phyloP scores from a whole-genome alignment of 2,797 vertebrate species.

The Halcyon smyrnensis region DNA sequence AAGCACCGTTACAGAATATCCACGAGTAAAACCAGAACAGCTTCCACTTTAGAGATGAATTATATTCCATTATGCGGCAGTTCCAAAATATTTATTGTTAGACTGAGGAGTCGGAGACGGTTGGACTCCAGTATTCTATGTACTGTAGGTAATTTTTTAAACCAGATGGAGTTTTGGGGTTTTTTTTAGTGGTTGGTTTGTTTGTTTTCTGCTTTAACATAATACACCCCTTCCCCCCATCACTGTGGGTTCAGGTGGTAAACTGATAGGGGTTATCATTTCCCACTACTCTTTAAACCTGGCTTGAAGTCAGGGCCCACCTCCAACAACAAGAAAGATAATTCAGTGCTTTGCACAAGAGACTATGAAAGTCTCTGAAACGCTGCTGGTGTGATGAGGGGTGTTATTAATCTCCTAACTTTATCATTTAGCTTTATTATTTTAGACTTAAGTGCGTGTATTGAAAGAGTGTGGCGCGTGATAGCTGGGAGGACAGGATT shows the following conservation, averaged over 20 bases:
- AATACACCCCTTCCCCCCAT: not conserved
- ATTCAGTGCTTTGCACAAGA: not conserved
- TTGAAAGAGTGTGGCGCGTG: not conserved
- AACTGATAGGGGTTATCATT: constrained; percentile 28
- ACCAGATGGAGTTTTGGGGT: not conserved
- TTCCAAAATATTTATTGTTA: not conserved
- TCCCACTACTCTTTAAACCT: constrained; percentile 15
- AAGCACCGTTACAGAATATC: not conserved
- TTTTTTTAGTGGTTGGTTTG: no score
- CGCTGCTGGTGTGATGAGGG: not conserved
- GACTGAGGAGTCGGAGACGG: not conserved
- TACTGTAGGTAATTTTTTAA: not conserved
- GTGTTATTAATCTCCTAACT: not conserved
- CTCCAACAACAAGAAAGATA: not conserved
- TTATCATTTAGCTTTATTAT: not conserved
- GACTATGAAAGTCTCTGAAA: not conserved
- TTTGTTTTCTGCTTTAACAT: not conserved
- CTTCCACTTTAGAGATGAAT: not conserved
- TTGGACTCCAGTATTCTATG: not conserved
- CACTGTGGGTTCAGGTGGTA: not conserved
- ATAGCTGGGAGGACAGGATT: constrained; percentile 15
- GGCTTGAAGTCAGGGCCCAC: not conserved
- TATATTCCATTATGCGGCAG: not conserved
- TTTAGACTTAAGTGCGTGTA: not conserved
- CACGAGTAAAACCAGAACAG: not conserved